Evolutionary conservation across 2,113 vertebrate species (phyloP).

Genomic region (Tragelaphus scriptus): DNA sequence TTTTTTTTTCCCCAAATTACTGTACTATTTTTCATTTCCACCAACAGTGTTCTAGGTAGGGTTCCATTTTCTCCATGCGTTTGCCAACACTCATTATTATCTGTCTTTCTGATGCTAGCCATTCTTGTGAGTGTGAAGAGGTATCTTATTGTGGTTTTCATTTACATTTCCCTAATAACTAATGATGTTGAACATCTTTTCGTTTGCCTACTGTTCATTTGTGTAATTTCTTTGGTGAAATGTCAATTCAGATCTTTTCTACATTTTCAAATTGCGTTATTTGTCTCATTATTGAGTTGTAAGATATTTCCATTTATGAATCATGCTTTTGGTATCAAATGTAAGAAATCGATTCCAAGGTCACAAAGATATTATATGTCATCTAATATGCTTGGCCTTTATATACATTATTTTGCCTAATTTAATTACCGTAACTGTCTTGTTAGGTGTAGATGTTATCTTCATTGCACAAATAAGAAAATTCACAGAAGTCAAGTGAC

Average conservation of each 20-base stretch:
- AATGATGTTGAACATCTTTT: background rate
- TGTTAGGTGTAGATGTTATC: background rate
- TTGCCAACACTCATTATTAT: background rate
- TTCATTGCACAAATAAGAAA: slow-evolving; percentile 36
- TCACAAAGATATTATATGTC: background rate
- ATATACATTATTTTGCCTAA: slow-evolving; percentile 8
- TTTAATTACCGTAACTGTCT: slow-evolving; percentile 32
- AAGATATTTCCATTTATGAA: slow-evolving; percentile 54
- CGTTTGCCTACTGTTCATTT: background rate
- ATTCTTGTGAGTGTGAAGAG: background rate
- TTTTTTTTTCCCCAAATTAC: background rate
- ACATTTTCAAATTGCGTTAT: background rate
- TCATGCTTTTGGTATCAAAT: slow-evolving; percentile 38
- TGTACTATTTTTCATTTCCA: background rate
- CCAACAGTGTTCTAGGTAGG: background rate
- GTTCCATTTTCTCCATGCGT: background rate
- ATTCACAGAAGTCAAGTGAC: slow-evolving; percentile 40
- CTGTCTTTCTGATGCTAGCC: background rate
- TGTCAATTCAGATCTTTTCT: slow-evolving; percentile 7
- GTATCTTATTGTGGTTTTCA: background rate
- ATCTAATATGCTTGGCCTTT: background rate
- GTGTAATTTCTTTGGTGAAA: slow-evolving; percentile 25
- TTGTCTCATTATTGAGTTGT: slow-evolving; percentile 13
- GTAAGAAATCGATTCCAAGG: slow-evolving; percentile 40
- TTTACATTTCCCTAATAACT: slow-evolving; percentile 15